These are phyloP conservation scores for Gallirallus australis DNA, from an alignment of 2,797 vertebrate genomes.

Conservation along the genomic window DNA sequence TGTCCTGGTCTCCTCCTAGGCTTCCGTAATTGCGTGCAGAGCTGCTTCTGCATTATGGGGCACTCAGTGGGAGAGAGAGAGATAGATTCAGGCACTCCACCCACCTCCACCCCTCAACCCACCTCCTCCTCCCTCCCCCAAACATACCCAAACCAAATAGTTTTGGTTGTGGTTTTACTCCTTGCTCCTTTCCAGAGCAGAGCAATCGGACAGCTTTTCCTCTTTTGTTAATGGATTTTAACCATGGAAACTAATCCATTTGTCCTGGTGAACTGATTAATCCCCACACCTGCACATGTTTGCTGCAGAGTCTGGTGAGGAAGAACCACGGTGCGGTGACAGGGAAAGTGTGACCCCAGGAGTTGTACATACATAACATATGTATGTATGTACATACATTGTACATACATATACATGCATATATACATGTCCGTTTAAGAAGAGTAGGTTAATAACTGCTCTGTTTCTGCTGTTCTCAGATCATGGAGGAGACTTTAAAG, in stretches of 20 bases:
- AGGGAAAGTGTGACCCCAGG: neutral
- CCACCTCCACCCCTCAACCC: no score
- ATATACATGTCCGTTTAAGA: neutral
- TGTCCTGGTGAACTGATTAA: neutral
- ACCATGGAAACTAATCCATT: neutral
- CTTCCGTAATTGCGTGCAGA: neutral
- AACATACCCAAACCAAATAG: neutral
- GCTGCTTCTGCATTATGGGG: neutral
- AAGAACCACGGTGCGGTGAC: neutral
- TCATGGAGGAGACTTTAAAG: neutral
- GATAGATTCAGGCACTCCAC: neutral
- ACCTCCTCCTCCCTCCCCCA: no score
- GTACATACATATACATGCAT: neutral
- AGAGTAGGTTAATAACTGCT: neutral
- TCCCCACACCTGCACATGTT: neutral
- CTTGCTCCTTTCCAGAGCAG: neutral
- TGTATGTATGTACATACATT: no score
- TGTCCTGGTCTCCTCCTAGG: neutral
- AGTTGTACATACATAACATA: neutral
- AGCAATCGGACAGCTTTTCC: neutral
- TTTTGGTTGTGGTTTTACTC: neutral
- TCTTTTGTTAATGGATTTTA: neutral
- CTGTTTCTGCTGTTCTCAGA: neutral
- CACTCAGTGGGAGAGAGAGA: neutral
- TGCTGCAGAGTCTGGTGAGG: neutral